A percentile compares a stretch with the other conserved stretches of the same genome.
Conservation (phyloP, 1,140 invertebrate species). For the Coptotermes formosanus region DNA sequence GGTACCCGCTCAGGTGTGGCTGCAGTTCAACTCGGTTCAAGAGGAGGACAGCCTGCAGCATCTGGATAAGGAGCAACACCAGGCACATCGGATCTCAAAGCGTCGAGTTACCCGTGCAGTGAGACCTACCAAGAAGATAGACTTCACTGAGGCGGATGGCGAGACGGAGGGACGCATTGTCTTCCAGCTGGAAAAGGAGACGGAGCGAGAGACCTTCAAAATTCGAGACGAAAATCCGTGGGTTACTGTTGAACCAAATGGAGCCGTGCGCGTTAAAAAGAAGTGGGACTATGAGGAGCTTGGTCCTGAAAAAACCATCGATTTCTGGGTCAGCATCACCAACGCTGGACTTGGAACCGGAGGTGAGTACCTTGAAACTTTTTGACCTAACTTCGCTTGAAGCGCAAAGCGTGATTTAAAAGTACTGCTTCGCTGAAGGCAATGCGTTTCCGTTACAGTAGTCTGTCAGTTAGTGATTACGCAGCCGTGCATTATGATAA, state of each 20-base stretch:
- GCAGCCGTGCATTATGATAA: too few species aligned
- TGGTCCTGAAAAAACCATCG: conserved; percentile 93
- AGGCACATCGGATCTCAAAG: conserved; percentile 69
- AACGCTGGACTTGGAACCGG: conserved; percentile 70
- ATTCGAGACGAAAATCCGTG: conserved; percentile 90
- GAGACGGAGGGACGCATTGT: conserved; percentile 83
- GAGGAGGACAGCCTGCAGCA: conserved; percentile 49
- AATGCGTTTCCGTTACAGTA: too few species aligned
- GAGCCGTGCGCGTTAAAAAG: conserved; percentile 88
- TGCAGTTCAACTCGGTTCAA: conserved; percentile 67
- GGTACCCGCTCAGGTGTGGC: conserved; percentile 68
- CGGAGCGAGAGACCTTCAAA: conserved; percentile 88
- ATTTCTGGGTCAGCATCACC: conserved; percentile 94
- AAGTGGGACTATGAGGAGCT: conserved; percentile 96
- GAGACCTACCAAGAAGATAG: conserved; percentile 85
- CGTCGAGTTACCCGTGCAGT: conserved; percentile 82
- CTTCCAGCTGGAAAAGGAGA: conserved; percentile 88
- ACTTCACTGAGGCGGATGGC: conserved; percentile 88
- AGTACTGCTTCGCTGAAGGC: too few species aligned
- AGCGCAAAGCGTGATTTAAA: too few species aligned
- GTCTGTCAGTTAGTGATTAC: too few species aligned
- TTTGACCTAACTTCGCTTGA: too few species aligned
- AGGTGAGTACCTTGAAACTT: conserved; percentile 57
- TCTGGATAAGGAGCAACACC: conserved; percentile 40
- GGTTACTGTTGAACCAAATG: conserved; percentile 89